Evolutionary conservation across 1,140 invertebrate genomes (phyloP), one percentile per base, ranked within the genome.

Genomic region (Sarcophaga peregrina): DNA sequence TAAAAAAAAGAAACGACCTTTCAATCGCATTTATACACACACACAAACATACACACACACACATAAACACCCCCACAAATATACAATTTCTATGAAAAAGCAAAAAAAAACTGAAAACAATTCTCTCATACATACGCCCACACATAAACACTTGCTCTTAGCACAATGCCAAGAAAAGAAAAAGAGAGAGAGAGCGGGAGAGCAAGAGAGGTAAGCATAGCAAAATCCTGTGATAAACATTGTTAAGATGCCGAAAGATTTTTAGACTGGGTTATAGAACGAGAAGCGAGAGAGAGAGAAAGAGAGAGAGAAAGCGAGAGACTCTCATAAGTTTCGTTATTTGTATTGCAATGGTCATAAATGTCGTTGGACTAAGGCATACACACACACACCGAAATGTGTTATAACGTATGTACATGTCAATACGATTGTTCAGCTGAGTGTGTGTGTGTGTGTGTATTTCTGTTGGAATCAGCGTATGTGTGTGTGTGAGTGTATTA

Each of bases 311-410:
- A 58, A 13, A 13, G 37, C 46, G 73, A 78, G 50, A 78, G 48
- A 17, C 50, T 50, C 75, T 78, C 75, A 78, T 78, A 78, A 78
- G 75, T 37, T 75, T 78, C 75, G 75, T 50, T 78, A 78, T 78
- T n/a, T 78, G 75, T 78, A 78, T 78, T 78, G 75, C 50, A 78
- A 78, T 78, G 75, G 75, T 78, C 75, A 78, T 78, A 78, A 78
- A 78, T 78, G 75, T 78, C 75, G 75, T 46, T 47, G 45, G 74
- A 11, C 17, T 72, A 72, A 76, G 7, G 5, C 17, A 73, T 13
- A 73, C 17, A 8, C 68, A 9, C 17, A 37, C 68, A 72, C 25
- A 72, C 62, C n/a, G 5, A 47, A 25, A n/a, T 20, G 62, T 17
- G 9, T 20, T 1, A 72, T 8, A 17, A 20, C 9, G 17, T 20